A percentile compares a stretch with the other conserved stretches of the same genome.
These are phyloP conservation scores for Corella eumyota DNA, from an alignment of 23 tunicate species.

Conservation along the genomic window DNA sequence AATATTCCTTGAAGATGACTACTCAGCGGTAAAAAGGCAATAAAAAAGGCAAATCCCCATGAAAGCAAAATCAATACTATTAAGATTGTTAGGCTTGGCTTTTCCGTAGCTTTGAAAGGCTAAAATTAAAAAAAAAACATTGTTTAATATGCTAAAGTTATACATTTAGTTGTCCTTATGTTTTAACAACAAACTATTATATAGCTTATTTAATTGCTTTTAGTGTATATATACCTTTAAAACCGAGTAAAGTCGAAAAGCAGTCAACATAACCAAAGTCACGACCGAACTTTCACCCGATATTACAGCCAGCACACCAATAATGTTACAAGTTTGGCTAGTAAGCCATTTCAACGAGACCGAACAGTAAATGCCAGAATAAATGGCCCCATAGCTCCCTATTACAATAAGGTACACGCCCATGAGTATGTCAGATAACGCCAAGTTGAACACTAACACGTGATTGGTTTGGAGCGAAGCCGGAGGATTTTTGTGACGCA, in stretches of 20 bases:
- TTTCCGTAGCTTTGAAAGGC: not conserved
- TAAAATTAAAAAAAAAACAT: not conserved
- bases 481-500: too few relatives aligned
- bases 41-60: slow-evolving; percentile 3
- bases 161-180: too few relatives aligned
- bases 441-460: slow-evolving; percentile 31
- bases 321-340: slow-evolving; percentile 11
- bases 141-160: too few relatives aligned
- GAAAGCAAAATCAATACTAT: slow-evolving; percentile 1
- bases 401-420: slow-evolving; percentile 34
- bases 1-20: not conserved
- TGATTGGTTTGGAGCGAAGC: slow-evolving; percentile 17
- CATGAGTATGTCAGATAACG: slow-evolving; percentile 43
- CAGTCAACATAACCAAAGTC: slow-evolving; percentile 22
- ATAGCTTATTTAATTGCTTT: too few relatives aligned
- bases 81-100: slow-evolving; percentile 1
- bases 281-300: slow-evolving; percentile 46
- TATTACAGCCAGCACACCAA: slow-evolving; percentile 48
- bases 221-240: slow-evolving; percentile 7
- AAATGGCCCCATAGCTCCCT: slow-evolving; percentile 20
- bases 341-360: slow-evolving; percentile 19
- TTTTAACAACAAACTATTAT: too few relatives aligned
- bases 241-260: slow-evolving; percentile 9
- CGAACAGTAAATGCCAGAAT: slow-evolving; percentile 21
- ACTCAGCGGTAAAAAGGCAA: slow-evolving; percentile 5